These are phyloP conservation scores for Pinna nobilis DNA, from an alignment of 1,140 invertebrate genomes.

Conservation along the genomic window DNA sequence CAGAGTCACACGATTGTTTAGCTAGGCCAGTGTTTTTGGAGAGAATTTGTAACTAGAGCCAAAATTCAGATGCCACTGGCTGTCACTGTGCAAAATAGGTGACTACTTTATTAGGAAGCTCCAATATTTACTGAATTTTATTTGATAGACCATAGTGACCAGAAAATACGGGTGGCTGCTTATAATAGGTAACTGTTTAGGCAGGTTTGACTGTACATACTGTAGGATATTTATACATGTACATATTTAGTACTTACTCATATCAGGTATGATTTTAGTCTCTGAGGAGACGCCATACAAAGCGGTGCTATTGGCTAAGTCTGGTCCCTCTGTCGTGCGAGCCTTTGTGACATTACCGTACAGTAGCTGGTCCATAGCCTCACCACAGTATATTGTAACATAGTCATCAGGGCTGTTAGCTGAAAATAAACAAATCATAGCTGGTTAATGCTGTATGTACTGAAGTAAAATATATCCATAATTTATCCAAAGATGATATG, in stretches of 20 bases:
- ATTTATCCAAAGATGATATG: background rate
- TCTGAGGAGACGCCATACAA: background rate
- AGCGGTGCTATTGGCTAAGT: background rate
- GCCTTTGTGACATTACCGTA: conserved; percentile 9
- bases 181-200: too few relatives aligned
- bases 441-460: too few relatives aligned
- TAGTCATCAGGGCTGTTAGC: conserved; percentile 52
- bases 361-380: conserved; percentile 32
- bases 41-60: too few relatives aligned
- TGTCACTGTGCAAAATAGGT: background rate
- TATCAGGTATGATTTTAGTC: conserved; percentile 39
- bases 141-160: background rate
- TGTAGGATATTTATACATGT: background rate
- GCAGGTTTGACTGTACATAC: background rate
- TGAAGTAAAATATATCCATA: too few relatives aligned
- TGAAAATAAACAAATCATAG: conserved; percentile 24
- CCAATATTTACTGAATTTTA: background rate
- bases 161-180: background rate
- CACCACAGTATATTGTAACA: conserved; percentile 53
- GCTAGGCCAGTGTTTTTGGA: too few relatives aligned
- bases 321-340: background rate
- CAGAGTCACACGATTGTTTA: too few relatives aligned
- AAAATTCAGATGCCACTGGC: too few relatives aligned
- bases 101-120: background rate
- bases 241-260: conserved; percentile 25